Percentiles rank a stretch among this genome's conserved stretches.
Conservation (phyloP, 2,797 vertebrate genomes). For the Cyprinodon diabolis region DNA sequence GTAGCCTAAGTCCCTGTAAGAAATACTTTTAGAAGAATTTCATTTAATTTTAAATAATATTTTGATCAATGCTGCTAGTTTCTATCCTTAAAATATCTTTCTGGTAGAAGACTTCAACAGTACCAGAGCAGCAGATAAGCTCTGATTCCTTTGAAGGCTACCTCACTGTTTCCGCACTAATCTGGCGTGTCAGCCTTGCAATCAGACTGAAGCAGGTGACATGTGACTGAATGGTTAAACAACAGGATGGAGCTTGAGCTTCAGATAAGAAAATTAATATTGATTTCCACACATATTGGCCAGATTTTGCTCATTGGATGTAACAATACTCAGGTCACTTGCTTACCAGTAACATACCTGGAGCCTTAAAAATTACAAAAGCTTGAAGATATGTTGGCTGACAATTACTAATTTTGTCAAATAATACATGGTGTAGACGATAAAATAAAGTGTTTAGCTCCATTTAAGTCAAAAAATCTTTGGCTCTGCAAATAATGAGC, state of each 20-base stretch:
- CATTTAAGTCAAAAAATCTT: background rate
- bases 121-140: conserved; percentile 51
- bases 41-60: background rate
- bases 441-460: conserved; percentile 11
- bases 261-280: conserved; percentile 78
- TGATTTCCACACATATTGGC: conserved; percentile 73
- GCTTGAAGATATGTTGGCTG: conserved; percentile 9
- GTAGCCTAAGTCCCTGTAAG: background rate
- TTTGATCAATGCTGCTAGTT: background rate
- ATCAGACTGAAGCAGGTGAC: conserved; percentile 69
- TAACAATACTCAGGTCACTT: conserved; percentile 46
- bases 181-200: conserved; percentile 60
- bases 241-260: conserved; percentile 58
- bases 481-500: background rate
- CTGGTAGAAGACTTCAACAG: conserved; percentile 37
- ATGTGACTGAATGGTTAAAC: conserved; percentile 67
- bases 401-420: conserved; percentile 4
- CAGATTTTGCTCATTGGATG: conserved; percentile 66
- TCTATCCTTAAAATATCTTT: conserved; percentile 17
- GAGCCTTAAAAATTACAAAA: conserved; percentile 13
- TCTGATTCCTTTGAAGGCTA: conserved; percentile 56
- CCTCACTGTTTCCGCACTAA: conserved; percentile 51
- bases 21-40: background rate
- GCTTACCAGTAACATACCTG: conserved; percentile 17
- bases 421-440: background rate